Conservation (phyloP, 2,888 invertebrate species). For the Pocota personata region DNA sequence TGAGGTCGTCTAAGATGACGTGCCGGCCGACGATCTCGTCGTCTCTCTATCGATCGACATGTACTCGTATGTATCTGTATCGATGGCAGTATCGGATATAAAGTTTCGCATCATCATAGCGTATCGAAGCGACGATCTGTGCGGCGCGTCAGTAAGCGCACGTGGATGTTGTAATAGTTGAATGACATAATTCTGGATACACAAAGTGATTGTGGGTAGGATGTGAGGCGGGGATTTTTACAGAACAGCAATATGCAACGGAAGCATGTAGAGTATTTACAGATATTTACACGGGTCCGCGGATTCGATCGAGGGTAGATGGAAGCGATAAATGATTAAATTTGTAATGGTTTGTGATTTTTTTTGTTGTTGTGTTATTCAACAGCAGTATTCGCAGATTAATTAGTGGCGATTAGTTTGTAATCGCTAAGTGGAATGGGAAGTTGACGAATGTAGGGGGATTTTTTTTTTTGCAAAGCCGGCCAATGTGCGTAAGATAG, state of each 20-base stretch:
- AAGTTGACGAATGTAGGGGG: not conserved
- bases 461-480: not conserved
- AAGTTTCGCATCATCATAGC: constrained; percentile 26
- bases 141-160: constrained; percentile 47
- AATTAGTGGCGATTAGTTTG: constrained; percentile 51
- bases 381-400: constrained; percentile 14
- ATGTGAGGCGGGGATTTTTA: not conserved
- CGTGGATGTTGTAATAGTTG: constrained; percentile 69
- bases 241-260: too few relatives aligned
- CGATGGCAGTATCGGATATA: constrained; percentile 26
- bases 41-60: constrained; percentile 19
- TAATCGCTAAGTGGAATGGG: constrained; percentile 36
- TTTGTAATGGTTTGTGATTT: constrained; percentile 7
- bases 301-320: constrained; percentile 36
- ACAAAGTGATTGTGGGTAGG: not conserved
- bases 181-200: constrained; percentile 58
- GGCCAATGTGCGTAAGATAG: not conserved
- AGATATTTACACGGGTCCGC: constrained; percentile 8
- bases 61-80: constrained; percentile 19
- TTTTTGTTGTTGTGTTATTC: not conserved
- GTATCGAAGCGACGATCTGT: constrained; percentile 8
- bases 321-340: constrained; percentile 21
- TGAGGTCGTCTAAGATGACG: constrained; percentile 20
- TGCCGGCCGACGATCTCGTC: constrained; percentile 22
- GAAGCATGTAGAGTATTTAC: constrained; percentile 17